Evolutionary conservation across 2,113 vertebrate species (phyloP), one percentile per base, ranked within the genome.

Genomic region (Euleptes europaea): DNA sequence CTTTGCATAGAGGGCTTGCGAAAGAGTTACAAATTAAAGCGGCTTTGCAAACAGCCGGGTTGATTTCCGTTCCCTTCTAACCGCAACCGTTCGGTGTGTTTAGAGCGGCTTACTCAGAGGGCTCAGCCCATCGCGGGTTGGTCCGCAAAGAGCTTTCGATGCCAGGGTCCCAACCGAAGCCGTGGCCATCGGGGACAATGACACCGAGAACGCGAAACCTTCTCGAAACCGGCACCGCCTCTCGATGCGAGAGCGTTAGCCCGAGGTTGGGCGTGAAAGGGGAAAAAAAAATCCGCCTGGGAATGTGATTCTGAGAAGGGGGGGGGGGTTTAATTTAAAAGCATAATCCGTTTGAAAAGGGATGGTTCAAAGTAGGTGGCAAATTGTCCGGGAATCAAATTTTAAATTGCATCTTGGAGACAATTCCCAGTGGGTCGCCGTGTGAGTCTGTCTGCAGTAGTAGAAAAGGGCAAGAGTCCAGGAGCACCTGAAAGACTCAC

Each of bases 101-200:
- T 90, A 86, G 92, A 90, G 60, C 88, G 87, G 73, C 84, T 93
- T 84, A 40, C 65, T 90, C 82, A 79, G 92, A 92, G 84, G 82
- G 49, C 19, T 14, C 82, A 69, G 78, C 12, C 71, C 4, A 0
- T 0, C 28, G n/a, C 12, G 44, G 26, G 42, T 40, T 47, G 28
- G n/a, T 88, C 87, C 90, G 86, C 76, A 78, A n/a, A 69, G 3
- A 28, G 70, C 31, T 47, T 80, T 57, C 17, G 1, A 38, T 2
- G 13, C 1, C 33, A 5, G 51, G 33, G n/a, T 60, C 19, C 31
- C 4, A 75, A 21, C 14, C 31, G n/a, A 33, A 9, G 69, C 33
- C 3, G 44, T 9, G 49, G 73, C n/a, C 44, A 4, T 49, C 8
- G 6, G 33, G 5, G 11, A 12, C 60, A 26, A 63, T 63, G 8